phyloP scores from a whole-genome alignment of 1,140 invertebrate species.

The Branchinecta lynchi region DNA sequence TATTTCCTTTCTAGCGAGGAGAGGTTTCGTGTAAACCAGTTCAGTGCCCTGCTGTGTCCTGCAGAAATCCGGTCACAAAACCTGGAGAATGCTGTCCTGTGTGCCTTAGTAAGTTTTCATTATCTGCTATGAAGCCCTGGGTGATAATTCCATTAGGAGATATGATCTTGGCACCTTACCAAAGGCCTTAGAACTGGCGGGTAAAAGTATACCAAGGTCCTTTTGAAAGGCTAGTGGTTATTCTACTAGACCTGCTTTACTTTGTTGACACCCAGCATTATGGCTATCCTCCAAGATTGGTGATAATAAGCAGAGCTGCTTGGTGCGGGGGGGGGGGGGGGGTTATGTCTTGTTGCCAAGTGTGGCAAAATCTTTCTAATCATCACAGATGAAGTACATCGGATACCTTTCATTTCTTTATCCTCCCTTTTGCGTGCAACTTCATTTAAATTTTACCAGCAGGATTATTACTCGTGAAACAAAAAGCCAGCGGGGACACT shows the following conservation, averaged over 20 bases:
- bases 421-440: too few species aligned
- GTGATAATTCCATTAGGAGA: not conserved
- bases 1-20: conserved; percentile 47
- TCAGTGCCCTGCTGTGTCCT: conserved; percentile 52
- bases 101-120: conserved; percentile 56
- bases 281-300: conserved; percentile 14
- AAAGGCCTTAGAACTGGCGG: not conserved
- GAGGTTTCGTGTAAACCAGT: conserved; percentile 59
- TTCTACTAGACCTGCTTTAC: not conserved
- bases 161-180: not conserved
- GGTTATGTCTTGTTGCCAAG: too few species aligned
- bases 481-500: too few species aligned
- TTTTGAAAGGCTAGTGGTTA: not conserved
- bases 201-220: not conserved
- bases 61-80: conserved; percentile 58
- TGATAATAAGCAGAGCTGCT: not conserved
- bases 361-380: too few species aligned
- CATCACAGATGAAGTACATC: too few species aligned
- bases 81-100: conserved; percentile 66
- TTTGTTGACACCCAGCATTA: not conserved
- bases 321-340: not conserved
- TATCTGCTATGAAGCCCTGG: not conserved
- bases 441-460: not conserved
- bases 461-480: too few species aligned
- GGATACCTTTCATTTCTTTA: too few species aligned